Evolutionary conservation across 2,888 invertebrate species (phyloP), one percentile per base, ranked within the genome.

Genomic region (Saturnia japonica): DNA sequence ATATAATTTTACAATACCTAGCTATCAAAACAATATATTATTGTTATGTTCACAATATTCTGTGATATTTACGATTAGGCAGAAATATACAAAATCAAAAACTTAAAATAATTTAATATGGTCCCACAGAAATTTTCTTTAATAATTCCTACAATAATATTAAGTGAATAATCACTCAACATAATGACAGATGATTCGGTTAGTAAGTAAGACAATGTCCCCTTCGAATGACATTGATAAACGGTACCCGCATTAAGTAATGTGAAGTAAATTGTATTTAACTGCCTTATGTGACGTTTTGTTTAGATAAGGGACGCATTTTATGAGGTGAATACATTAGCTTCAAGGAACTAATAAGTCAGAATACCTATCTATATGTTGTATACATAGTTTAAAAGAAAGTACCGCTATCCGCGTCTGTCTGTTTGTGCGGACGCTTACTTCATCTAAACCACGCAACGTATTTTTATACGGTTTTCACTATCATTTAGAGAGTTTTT

Each of bases 231-330:
- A 71, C 74, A 71, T 71, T 74, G 72, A 42, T 51, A 57, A 69
- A 68, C 70, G 69, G 68, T 64, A 71, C 76, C 78, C 78, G 78
- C 75, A 76, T 75, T 60, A 71, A 69, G 72, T 69, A 72, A 75
- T 71, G 68, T 62, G 47, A 57, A 71, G 25, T 68, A 62, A 68
- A 71, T 68, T 47, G 22, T 64, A 40, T 68, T 47, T 70, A 54
- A 57, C 62, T 64, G 47, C 64, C 51, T 70, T 62, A 68, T 47
- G 68, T 66, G 66, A 54, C 66, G 51, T 69, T 69, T 6, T 28
- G n/a, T 67, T 64, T 40, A 64, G 67, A 70, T 70, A 70, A 66
- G 51, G 51, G 25, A 40, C 54, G 19, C 16, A 51, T 54, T 66
- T 54, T 70, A 54, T 14, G 51, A 34, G 12, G 54, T 70, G 67